phyloP scores from a whole-genome alignment of 2,797 vertebrate genomes.

The Telmatherina bonti region DNA sequence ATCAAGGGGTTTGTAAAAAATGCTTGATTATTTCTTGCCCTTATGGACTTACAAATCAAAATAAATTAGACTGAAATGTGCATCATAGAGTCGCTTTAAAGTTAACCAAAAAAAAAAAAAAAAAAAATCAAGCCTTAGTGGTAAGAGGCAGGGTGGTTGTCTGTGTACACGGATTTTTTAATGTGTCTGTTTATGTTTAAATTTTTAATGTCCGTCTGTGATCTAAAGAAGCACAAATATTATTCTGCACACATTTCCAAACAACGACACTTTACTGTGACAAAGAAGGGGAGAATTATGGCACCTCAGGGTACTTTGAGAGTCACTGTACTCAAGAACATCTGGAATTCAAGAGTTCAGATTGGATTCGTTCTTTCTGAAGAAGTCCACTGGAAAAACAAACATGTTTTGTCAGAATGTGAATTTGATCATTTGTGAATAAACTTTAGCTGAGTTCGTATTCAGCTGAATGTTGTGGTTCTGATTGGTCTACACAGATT shows the following conservation, averaged over 20 bases:
- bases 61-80: too few relatives aligned
- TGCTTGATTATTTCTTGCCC: too few relatives aligned
- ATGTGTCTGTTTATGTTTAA: too few relatives aligned
- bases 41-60: too few relatives aligned
- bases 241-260: neutral
- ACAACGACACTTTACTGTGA: neutral
- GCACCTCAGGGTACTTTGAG: neutral
- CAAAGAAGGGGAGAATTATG: neutral
- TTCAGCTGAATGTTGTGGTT: neutral
- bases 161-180: too few relatives aligned
- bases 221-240: neutral
- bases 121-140: too few relatives aligned
- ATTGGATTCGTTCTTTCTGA: neutral
- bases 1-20: too few relatives aligned
- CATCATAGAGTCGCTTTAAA: too few relatives aligned
- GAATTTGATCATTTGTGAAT: slow-evolving; percentile 1
- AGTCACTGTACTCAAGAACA: neutral
- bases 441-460: neutral
- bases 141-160: too few relatives aligned
- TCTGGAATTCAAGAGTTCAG: neutral
- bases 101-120: too few relatives aligned
- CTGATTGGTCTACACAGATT: slow-evolving; percentile 7
- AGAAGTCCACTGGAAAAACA: neutral
- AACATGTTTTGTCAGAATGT: neutral
- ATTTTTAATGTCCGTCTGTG: too few relatives aligned